Base-by-base conservation (phyloP, 1,140 invertebrate genomes). In the Paracyclopina nana region DNA sequence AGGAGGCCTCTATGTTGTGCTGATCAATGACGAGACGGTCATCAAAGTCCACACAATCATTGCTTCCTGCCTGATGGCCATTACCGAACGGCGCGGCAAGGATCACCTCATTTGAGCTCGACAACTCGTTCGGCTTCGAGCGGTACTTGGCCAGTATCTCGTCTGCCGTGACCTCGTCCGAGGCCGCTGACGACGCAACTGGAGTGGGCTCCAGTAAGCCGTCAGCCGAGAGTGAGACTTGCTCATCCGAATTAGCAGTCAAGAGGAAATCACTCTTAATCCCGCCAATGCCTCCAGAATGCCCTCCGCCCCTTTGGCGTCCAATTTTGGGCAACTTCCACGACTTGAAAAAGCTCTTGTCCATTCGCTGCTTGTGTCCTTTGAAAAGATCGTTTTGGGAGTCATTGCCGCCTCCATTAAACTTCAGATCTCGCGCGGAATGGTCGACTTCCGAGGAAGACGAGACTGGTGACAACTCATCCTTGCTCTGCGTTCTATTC, bases 61-160 rank as follows among this genome's bases (percentile, higher is more conserved):
- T 22, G 22, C n/a, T 14, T 24, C 24, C 52, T 2, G 43, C 28
- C n/a, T 9, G n/a, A n/a, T n/a, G n/a, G n/a, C n/a, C n/a, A n/a
- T n/a, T n/a, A 2, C 24, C 54, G 20, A 14, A 22, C 2, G 43
- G 14, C 22, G 29, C 46, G 24, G 40, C 1, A 26, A 22, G 40
- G 40, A 51, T 28, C 31, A 9, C 26, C 1, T 50, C 26, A 20
- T 55, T 53, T 30, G 57, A 53, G 3, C 42, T 53, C 27, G 57
- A 59, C 14, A 69, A 68, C 55, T 75, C 50, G 12, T 57, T 77
- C 1, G 74, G 71, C 66, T 88, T 87, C 42, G 80, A 75, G 12
- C 88, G 70, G 64, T 96, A 96, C 61, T 94, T 95, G 22, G 83
- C 87, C 55, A 96, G 71, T 59, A 96, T 95, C 60, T 94, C 88